Percentiles rank a stretch among this genome's conserved stretches.
Conservation (phyloP, 30 jellyfish, hydroid and myxozoan species). For the Clytia hemisphaerica region DNA sequence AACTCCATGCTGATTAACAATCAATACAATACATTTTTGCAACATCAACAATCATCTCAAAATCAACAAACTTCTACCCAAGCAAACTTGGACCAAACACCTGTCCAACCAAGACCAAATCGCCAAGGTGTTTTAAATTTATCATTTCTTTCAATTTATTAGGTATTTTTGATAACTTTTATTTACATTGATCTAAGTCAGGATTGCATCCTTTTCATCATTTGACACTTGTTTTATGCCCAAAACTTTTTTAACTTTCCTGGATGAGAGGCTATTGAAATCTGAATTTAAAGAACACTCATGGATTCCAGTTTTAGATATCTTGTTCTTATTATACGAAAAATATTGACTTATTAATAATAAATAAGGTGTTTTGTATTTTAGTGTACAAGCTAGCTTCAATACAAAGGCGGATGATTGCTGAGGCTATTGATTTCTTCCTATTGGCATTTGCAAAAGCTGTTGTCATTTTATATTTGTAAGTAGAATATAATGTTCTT, state of each 20-base stretch:
- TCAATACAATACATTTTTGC: background rate
- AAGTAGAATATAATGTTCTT: background rate
- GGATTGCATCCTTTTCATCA: no score
- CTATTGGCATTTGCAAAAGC: constrained; percentile 58
- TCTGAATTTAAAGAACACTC: background rate
- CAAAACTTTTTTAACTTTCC: no score
- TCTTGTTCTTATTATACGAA: background rate
- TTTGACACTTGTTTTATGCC: no score
- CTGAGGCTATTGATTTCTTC: constrained; percentile 71
- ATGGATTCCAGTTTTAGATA: background rate
- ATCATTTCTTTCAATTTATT: no score
- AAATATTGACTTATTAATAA: background rate
- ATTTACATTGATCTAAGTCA: no score
- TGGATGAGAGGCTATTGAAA: background rate
- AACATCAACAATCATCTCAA: background rate
- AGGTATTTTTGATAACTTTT: no score
- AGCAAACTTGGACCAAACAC: background rate
- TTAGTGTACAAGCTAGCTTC: constrained; percentile 53
- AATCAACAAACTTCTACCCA: constrained; percentile 1
- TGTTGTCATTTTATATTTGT: constrained; percentile 45
- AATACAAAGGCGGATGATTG: constrained; percentile 61
- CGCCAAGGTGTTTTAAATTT: no score
- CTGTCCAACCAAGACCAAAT: background rate
- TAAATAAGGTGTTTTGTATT: background rate
- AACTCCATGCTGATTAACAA: background rate